Percentiles rank a stretch among this genome's conserved stretches.
Conservation (phyloP, 2,888 invertebrate genomes). For the Heliothis peltigera region DNA sequence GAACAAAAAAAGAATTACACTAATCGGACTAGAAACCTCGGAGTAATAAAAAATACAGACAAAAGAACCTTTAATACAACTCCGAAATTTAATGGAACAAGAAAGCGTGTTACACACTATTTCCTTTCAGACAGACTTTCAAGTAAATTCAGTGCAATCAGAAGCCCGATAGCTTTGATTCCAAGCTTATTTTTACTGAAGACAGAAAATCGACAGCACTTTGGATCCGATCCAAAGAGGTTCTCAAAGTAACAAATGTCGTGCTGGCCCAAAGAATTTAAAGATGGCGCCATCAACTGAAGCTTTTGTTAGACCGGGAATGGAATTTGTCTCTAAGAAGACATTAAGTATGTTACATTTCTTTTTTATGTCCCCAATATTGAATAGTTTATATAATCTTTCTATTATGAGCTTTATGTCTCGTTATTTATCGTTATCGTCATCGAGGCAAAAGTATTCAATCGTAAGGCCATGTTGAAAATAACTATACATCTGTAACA, state of each 20-base stretch:
- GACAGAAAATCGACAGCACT: slow-evolving; percentile 50
- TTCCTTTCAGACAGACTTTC: slow-evolving; percentile 26
- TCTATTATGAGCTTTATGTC: no score
- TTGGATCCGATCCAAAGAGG: slow-evolving; percentile 61
- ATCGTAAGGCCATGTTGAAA: slow-evolving; percentile 18
- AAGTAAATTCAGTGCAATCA: slow-evolving; percentile 47
- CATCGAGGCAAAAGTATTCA: slow-evolving; percentile 16
- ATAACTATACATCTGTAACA: slow-evolving; percentile 23
- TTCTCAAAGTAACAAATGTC: slow-evolving; percentile 44
- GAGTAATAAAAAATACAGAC: no score
- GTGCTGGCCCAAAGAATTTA: slow-evolving; percentile 28
- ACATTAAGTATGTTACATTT: slow-evolving; percentile 3
- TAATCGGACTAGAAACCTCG: no score
- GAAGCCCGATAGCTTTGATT: slow-evolving; percentile 33
- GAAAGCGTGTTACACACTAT: slow-evolving; percentile 12
- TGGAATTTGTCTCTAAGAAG: slow-evolving; percentile 8
- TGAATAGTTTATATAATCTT: no score
- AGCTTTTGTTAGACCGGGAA: slow-evolving; percentile 9
- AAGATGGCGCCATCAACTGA: slow-evolving; percentile 24
- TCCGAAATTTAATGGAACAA: background rate
- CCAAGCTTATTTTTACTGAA: slow-evolving; percentile 40
- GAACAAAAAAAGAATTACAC: no score
- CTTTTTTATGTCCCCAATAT: no score
- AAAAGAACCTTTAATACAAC: background rate
- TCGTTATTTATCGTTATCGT: background rate